Evolutionary conservation across 2,113 vertebrate genomes (phyloP), one percentile per base, ranked within the genome.

Genomic region (Noctilio leporinus): DNA sequence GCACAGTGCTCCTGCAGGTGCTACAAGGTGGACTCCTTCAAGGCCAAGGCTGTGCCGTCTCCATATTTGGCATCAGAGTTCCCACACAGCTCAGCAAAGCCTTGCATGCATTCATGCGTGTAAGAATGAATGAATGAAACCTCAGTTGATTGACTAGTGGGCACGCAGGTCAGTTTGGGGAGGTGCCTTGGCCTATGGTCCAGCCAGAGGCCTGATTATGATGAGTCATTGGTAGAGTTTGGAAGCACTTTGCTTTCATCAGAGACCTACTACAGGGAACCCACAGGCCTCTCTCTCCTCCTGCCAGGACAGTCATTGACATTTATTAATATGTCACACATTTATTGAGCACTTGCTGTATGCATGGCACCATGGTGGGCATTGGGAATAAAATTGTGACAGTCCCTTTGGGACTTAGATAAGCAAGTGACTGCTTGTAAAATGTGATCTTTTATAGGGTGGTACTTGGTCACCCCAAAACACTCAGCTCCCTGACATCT

Each of bases 221-320:
- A 83, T 94, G 94, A 86, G 93, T 95, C 96, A 91, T 59, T 28
- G 53, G 43, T 19, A 33, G 70, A 19, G n/a, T 53, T 49, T 38
- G 30, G 38, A 47, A 86, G 82, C 33, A 65, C 55, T 84, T 40
- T 35, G 77, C 35, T 78, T 69, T 70, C 45, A 10, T 5, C 75
- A 86, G 22, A 0, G 28, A n/a, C 72, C 81, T 43, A 26, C 70
- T 55, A 26, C 26, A 38, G 67, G 77, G 33, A 62, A 40, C 81
- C 75, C 49, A 64, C 47, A 17, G n/a, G 28, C 84, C 49, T 69
- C 4, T 67, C 11, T 40, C 4, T 28, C 33, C 19, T 67, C 72
- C 26, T 65, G 24, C 62, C 33, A 24, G 19, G 53, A 30, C 1
- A 3, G 33, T 22, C 24, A 4, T 2, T 35, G 53, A 49, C 5